Evolutionary conservation across 2,113 vertebrate genomes (phyloP).

Genomic region (Podarcis muralis): DNA sequence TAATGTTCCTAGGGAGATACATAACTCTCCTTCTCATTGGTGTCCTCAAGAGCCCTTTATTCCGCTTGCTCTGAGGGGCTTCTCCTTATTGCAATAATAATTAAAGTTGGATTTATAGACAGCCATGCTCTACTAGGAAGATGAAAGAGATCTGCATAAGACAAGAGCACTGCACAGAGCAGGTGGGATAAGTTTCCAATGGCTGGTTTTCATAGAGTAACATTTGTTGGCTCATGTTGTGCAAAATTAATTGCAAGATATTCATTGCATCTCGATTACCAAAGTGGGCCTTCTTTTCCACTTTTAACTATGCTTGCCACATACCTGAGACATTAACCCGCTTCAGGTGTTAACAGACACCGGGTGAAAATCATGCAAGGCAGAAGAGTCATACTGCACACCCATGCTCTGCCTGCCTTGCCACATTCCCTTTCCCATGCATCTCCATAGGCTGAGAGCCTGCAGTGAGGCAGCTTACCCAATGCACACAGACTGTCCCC

Average conservation of each 20-base stretch:
- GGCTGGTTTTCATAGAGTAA: conserved; percentile 1
- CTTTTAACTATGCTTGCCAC: too few species aligned
- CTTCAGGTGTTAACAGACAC: too few species aligned
- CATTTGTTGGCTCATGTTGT: not conserved
- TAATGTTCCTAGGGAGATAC: not conserved
- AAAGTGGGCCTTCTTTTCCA: too few species aligned
- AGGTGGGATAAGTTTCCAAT: not conserved
- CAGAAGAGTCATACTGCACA: too few species aligned
- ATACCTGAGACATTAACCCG: too few species aligned
- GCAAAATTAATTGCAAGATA: conserved; percentile 8
- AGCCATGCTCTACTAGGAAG: not conserved
- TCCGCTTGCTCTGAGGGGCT: not conserved
- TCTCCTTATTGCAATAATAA: not conserved
- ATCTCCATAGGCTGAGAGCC: too few species aligned
- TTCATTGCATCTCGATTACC: not conserved
- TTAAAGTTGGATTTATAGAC: not conserved
- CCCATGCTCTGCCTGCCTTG: not conserved
- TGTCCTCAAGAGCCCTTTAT: not conserved
- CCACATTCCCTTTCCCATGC: not conserved
- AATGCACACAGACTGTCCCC: too few species aligned
- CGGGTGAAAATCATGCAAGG: too few species aligned
- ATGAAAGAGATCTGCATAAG: not conserved
- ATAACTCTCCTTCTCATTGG: not conserved
- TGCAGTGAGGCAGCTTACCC: too few species aligned
- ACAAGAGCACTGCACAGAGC: not conserved